Evolutionary conservation across 1,140 invertebrate genomes (phyloP).

Genomic region (Cataglyphis hispanica): DNA sequence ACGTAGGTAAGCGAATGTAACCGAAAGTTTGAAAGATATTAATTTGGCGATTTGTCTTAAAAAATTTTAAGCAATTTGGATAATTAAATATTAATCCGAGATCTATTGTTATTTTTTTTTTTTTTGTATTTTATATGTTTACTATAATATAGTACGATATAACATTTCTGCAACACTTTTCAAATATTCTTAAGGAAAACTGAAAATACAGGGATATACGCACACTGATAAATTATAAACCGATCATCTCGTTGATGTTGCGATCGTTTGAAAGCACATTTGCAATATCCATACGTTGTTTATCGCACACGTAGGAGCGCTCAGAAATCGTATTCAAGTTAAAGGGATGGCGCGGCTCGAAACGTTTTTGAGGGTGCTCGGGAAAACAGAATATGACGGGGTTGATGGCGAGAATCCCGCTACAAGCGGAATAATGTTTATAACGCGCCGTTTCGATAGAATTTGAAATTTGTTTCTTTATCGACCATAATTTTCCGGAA

Average conservation of each 20-base stretch:
- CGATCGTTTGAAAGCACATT: conserved; percentile 78
- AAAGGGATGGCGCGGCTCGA: conserved; percentile 69
- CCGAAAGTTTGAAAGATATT: not conserved
- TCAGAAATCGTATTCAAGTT: conserved; percentile 77
- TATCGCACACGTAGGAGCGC: conserved; percentile 80
- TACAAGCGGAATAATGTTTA: conserved; percentile 83
- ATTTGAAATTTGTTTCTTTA: conserved; percentile 86
- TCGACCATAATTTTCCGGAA: conserved; percentile 85
- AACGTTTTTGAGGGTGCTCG: conserved; percentile 67
- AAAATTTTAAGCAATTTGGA: not conserved
- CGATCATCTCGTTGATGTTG: conserved; percentile 51
- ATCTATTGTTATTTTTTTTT: conserved; percentile 18
- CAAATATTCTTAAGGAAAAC: conserved; percentile 3
- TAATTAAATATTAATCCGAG: not conserved
- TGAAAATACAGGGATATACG: not conserved
- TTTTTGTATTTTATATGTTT: conserved; percentile 1
- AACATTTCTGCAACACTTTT: not conserved
- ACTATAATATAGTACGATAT: not conserved
- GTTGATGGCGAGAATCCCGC: conserved; percentile 70
- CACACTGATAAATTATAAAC: conserved; percentile 23
- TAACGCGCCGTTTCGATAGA: conserved; percentile 79
- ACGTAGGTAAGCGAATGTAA: conserved; percentile 66
- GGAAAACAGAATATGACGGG: conserved; percentile 57
- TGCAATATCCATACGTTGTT: conserved; percentile 75
- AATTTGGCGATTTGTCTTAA: not conserved